Evolutionary conservation across 2,797 vertebrate species (phyloP).

Genomic region (Tadarida brasiliensis): DNA sequence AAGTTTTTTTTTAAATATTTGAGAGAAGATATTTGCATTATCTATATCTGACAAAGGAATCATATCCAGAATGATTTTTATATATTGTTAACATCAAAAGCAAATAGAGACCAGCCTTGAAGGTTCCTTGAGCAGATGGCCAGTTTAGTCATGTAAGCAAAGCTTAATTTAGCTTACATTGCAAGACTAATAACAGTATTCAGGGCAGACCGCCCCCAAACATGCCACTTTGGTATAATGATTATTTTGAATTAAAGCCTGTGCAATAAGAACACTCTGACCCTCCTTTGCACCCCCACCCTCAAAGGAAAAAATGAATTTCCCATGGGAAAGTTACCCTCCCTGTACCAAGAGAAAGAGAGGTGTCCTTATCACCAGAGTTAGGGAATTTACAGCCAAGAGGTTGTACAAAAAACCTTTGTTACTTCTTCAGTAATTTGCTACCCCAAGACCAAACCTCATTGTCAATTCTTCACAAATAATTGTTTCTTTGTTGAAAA

Average conservation of each 20-base stretch:
- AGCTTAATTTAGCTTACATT: neutral
- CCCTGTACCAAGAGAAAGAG: neutral
- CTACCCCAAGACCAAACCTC: neutral
- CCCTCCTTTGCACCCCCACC: neutral
- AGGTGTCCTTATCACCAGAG: neutral
- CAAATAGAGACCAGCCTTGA: neutral
- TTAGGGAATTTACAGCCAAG: neutral
- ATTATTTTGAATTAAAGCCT: neutral
- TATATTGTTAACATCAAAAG: neutral
- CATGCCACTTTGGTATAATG: neutral
- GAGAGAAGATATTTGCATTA: neutral
- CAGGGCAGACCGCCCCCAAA: neutral
- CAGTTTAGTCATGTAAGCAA: neutral
- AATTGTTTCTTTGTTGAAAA: neutral
- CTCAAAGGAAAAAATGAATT: neutral
- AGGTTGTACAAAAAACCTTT: neutral
- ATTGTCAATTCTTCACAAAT: neutral
- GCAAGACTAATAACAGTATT: neutral
- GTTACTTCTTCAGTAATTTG: neutral
- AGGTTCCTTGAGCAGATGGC: neutral
- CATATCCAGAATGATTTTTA: neutral
- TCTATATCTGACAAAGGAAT: neutral
- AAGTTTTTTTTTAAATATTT: neutral
- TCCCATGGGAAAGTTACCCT: neutral
- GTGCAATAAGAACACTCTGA: neutral